Evolutionary conservation across 1,140 invertebrate genomes (phyloP).

Genomic region (Drosophila fuyamai): DNA sequence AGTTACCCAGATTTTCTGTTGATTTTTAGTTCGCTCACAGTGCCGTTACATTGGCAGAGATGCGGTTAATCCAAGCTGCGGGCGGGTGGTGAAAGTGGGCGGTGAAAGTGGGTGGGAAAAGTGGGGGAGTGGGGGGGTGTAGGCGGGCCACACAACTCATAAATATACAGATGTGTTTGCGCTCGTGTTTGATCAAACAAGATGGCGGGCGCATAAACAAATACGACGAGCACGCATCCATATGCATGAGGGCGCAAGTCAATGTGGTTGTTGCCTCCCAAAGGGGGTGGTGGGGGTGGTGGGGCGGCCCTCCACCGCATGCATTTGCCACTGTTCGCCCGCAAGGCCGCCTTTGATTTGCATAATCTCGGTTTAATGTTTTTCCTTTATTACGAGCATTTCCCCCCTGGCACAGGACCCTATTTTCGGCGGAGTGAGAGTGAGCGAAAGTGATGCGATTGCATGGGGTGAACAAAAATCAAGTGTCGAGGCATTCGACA

Average conservation of each 20-base stretch:
- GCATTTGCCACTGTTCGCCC: constrained; percentile 33
- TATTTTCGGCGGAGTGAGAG: background rate
- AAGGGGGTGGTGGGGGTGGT: background rate
- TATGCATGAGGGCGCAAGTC: constrained; percentile 71
- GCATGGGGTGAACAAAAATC: background rate
- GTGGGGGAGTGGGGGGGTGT: background rate
- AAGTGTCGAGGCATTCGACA: constrained; percentile 1
- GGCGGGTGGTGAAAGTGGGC: background rate
- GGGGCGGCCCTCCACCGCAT: constrained; percentile 2
- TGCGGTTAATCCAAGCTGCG: constrained; percentile 39
- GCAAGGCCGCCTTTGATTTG: constrained; percentile 73
- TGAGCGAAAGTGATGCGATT: constrained; percentile 30
- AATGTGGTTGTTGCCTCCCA: constrained; percentile 43
- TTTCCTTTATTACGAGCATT: constrained; percentile 21
- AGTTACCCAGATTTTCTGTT: no score
- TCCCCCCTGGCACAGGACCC: background rate
- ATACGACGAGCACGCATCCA: constrained; percentile 56
- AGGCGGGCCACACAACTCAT: constrained; percentile 57
- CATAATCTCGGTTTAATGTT: constrained; percentile 70
- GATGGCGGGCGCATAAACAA: constrained; percentile 66
- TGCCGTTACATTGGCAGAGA: constrained; percentile 37
- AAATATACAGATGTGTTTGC: constrained; percentile 74
- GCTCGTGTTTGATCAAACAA: constrained; percentile 75
- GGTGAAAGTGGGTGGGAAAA: no score
- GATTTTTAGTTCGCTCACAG: constrained; percentile 4